Evolutionary conservation across 92 coral and sea anemone species (phyloP).

Genomic region (Chrysogorgia sp.): DNA sequence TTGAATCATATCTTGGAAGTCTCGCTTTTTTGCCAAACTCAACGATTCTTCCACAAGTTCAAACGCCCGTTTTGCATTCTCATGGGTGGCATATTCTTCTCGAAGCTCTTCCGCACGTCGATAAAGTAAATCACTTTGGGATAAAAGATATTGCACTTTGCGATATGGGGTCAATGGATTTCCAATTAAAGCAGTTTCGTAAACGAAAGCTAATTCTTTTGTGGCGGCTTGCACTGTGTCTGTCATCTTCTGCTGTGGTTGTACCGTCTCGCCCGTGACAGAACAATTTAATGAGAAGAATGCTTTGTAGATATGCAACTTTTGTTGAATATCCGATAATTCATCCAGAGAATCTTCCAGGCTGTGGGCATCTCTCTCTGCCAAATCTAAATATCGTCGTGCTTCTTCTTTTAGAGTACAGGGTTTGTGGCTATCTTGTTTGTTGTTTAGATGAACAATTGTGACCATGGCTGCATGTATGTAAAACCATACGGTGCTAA

Average conservation of each 20-base stretch:
- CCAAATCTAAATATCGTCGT: background rate
- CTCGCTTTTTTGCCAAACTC: background rate
- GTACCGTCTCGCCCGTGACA: background rate
- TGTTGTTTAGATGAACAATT: slow-evolving; percentile 12
- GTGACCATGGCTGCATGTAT: slow-evolving; percentile 49
- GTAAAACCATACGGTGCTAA: slow-evolving; percentile 43
- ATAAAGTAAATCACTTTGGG: background rate
- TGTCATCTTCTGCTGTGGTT: background rate
- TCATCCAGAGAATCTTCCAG: background rate
- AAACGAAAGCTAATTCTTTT: background rate
- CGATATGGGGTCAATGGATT: background rate
- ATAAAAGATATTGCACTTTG: background rate
- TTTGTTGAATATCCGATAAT: background rate
- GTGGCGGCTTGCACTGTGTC: background rate
- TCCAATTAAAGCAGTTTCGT: background rate
- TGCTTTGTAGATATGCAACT: slow-evolving; percentile 1
- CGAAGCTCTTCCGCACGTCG: background rate
- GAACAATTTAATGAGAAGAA: background rate
- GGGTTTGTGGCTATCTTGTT: background rate
- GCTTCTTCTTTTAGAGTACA: background rate
- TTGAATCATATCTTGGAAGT: background rate
- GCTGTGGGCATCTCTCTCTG: background rate
- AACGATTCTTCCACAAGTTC: background rate
- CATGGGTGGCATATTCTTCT: background rate
- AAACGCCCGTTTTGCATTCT: background rate